Evolutionary conservation across 2,888 invertebrate genomes (phyloP).

Genomic region (Kryphioiulus occultus): DNA sequence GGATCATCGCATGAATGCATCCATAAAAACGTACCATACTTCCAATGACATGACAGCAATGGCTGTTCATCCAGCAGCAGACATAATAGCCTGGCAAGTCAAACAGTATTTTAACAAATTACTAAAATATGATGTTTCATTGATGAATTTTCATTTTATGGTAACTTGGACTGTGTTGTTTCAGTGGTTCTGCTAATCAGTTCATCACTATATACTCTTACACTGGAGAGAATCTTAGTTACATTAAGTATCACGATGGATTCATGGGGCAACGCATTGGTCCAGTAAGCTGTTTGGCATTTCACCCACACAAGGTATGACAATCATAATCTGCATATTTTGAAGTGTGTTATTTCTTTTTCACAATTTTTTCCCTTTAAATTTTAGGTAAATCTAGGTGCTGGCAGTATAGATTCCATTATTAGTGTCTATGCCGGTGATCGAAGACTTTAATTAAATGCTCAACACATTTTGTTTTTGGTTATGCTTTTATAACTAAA

Average conservation of each 20-base stretch:
- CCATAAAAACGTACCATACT: conserved; percentile 72
- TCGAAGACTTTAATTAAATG: conserved; percentile 11
- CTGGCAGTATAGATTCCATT: conserved; percentile 41
- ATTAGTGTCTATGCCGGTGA: conserved; percentile 41
- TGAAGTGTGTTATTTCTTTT: not conserved
- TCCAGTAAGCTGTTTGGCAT: conserved; percentile 85
- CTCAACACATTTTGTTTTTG: not conserved
- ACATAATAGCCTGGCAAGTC: conserved; percentile 81
- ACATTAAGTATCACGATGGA: conserved; percentile 88
- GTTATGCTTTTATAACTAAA: not conserved
- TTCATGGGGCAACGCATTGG: conserved; percentile 87
- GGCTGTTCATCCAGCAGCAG: conserved; percentile 80
- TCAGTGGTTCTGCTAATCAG: conserved; percentile 78
- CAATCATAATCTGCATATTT: not conserved
- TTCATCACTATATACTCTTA: conserved; percentile 60
- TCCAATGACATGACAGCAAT: conserved; percentile 81
- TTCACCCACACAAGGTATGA: conserved; percentile 85
- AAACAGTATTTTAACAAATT: not conserved
- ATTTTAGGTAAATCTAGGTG: conserved; percentile 42
- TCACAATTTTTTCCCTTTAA: not conserved
- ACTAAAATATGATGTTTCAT: not conserved
- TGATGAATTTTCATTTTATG: not conserved
- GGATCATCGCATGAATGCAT: conserved; percentile 65
- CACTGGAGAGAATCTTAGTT: conserved; percentile 75
- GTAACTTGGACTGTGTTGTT: conserved; percentile 56